These are phyloP conservation scores for Porites evermanni DNA, from an alignment of 92 coral and sea anemone species.

Conservation along the genomic window DNA sequence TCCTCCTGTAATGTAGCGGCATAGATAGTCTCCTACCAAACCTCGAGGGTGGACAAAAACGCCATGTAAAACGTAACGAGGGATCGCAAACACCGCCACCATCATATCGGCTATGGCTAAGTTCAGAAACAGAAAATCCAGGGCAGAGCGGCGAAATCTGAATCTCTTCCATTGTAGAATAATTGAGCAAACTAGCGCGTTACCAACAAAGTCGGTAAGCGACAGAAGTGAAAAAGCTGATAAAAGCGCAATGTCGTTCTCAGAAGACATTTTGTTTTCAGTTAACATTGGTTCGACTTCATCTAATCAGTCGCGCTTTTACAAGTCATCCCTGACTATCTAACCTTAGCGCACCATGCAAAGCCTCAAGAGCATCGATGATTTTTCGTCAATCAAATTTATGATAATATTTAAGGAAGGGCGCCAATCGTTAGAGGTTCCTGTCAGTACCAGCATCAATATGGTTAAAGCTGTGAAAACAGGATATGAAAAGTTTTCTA, in stretches of 20 bases:
- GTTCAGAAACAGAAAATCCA: conserved; percentile 57
- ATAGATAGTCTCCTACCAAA: conserved; percentile 43
- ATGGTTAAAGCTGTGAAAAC: not conserved
- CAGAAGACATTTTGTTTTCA: conserved; percentile 7
- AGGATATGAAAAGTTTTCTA: not conserved
- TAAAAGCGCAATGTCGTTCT: conserved; percentile 21
- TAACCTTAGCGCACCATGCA: not conserved
- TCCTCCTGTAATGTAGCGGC: conserved; percentile 67
- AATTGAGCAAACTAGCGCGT: conserved; percentile 31
- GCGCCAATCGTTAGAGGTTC: not conserved
- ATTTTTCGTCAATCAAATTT: not conserved
- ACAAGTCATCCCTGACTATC: not conserved
- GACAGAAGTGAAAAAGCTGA: conserved; percentile 26
- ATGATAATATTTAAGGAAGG: conserved; percentile 20
- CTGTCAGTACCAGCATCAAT: not conserved
- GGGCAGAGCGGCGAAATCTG: conserved; percentile 47
- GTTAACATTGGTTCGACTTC: not conserved
- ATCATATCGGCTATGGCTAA: conserved; percentile 60
- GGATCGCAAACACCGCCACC: conserved; percentile 58
- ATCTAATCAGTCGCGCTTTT: not conserved
- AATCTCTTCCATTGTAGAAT: conserved; percentile 40
- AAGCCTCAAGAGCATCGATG: not conserved
- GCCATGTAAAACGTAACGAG: conserved; percentile 35
- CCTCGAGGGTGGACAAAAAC: conserved; percentile 50
- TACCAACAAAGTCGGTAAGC: conserved; percentile 31